Evolutionary conservation across 1,140 invertebrate genomes (phyloP).

Genomic region (Drosophila grimshawi): DNA sequence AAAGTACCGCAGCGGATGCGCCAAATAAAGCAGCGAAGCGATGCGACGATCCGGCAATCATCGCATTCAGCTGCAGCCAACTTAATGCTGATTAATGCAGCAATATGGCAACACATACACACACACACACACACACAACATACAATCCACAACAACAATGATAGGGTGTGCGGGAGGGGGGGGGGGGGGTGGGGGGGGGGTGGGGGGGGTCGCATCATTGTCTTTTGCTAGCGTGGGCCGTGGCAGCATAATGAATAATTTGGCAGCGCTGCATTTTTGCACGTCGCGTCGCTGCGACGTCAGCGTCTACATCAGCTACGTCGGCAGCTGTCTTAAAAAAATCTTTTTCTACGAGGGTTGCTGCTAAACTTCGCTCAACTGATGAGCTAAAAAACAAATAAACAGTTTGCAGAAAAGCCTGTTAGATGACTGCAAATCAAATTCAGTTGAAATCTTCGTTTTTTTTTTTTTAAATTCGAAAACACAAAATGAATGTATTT

Average conservation of each 20-base stretch:
- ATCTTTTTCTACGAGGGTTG: constrained; percentile 12
- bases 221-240: constrained; percentile 15
- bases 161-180: background rate
- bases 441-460: no score
- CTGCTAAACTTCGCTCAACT: background rate
- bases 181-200: background rate
- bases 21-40: constrained; percentile 42
- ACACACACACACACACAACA: background rate
- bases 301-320: constrained; percentile 29
- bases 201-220: background rate
- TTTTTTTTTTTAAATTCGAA: no score
- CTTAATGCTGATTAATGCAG: constrained; percentile 62
- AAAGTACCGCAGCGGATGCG: constrained; percentile 46
- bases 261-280: constrained; percentile 72
- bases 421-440: no score
- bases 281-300: constrained; percentile 53
- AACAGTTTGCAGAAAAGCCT: no score
- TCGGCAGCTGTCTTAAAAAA: background rate
- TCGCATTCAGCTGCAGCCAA: constrained; percentile 33
- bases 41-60: constrained; percentile 32
- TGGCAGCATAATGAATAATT: constrained; percentile 65
- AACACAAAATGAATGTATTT: no score
- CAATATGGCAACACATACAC: constrained; percentile 17
- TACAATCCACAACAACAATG: background rate
- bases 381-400: no score